These are phyloP conservation scores for Vimba vimba DNA, from an alignment of 2,113 vertebrate genomes.

Conservation along the genomic window DNA sequence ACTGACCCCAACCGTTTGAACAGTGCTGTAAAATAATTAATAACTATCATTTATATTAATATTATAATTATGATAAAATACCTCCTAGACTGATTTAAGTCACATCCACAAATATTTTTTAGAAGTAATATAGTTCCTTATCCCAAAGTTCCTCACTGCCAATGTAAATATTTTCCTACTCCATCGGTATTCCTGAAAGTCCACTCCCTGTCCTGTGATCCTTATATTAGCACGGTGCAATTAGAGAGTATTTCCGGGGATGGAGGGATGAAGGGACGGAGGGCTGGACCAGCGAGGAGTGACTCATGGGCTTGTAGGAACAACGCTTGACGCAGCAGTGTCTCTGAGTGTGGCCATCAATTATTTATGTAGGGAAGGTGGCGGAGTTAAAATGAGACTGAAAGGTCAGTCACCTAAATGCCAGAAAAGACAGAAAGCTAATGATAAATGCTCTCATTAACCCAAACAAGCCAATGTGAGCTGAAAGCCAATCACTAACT, in stretches of 20 bases:
- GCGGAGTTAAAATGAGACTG: constrained; percentile 57
- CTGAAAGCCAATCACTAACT: constrained; percentile 51
- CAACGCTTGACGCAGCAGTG: constrained; percentile 21
- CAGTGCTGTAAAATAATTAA: no score
- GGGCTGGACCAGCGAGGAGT: constrained; percentile 55
- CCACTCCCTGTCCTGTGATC: constrained; percentile 45
- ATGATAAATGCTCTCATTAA: constrained; percentile 69
- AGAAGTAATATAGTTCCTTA: background rate
- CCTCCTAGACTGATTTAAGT: no score
- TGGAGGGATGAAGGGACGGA: constrained; percentile 49
- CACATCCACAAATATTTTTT: no score
- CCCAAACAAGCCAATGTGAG: constrained; percentile 51
- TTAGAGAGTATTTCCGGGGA: constrained; percentile 68
- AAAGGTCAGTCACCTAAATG: constrained; percentile 73
- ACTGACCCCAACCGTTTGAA: no score
- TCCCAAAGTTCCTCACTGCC: background rate
- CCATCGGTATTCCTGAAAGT: background rate
- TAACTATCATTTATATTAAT: no score
- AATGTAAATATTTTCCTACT: background rate
- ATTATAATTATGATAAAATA: no score
- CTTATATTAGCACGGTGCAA: constrained; percentile 56
- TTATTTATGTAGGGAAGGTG: constrained; percentile 68
- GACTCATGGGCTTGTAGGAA: constrained; percentile 62
- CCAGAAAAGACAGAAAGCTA: constrained; percentile 72
- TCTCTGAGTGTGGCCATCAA: constrained; percentile 58